Conservation (phyloP, 2,797 vertebrate species). For the Poeciliopsis paucimaculata region DNA sequence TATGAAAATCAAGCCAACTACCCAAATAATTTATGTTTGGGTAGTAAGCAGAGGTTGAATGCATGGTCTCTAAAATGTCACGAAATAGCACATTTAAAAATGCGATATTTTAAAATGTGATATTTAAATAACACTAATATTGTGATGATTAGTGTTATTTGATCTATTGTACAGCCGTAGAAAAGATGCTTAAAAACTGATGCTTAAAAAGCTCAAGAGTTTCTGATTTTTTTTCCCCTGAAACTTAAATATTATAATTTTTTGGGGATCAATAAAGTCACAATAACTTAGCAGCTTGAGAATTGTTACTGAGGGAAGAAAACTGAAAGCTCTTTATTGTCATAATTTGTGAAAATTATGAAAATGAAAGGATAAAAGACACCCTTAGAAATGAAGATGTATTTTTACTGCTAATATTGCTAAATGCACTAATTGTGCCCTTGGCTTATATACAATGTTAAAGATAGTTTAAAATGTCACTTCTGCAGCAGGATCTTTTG, state of each 20-base stretch:
- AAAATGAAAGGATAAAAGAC: background rate
- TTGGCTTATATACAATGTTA: background rate
- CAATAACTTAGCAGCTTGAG: background rate
- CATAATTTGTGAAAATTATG: background rate
- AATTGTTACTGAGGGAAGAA: background rate
- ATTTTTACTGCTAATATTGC: background rate
- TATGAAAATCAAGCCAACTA: background rate
- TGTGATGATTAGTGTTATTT: background rate
- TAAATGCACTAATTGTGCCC: background rate
- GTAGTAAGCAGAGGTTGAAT: background rate
- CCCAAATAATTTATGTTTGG: background rate
- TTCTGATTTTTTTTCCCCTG: too few species aligned
- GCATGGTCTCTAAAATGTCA: background rate
- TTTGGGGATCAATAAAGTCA: background rate
- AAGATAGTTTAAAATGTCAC: background rate
- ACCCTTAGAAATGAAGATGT: background rate
- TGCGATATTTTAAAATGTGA: too few species aligned
- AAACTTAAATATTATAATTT: background rate
- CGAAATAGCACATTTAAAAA: background rate
- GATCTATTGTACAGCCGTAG: background rate
- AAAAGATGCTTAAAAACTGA: background rate
- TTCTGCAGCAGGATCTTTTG: background rate
- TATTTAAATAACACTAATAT: background rate
- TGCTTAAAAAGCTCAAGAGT: too few species aligned
- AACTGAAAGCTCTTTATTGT: background rate